These are phyloP conservation scores for Mechanitis messenoides DNA, from an alignment of 2,888 invertebrate genomes.

Conservation along the genomic window DNA sequence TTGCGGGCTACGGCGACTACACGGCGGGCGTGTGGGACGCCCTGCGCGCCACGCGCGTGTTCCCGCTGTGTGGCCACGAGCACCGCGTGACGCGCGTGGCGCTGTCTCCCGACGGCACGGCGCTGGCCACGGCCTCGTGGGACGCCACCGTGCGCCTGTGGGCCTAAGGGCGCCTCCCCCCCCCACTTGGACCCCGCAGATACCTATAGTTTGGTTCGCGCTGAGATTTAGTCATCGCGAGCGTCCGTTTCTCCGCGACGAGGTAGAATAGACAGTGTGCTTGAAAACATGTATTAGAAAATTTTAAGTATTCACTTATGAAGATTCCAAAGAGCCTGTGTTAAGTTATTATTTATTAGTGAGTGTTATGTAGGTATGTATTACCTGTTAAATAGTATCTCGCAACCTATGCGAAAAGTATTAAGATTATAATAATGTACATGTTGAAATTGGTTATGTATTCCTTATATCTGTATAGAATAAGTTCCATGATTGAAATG, in stretches of 20 bases:
- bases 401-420: not conserved
- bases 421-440: slow-evolving; percentile 70
- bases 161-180: slow-evolving; percentile 18
- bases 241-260: not conserved
- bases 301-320: slow-evolving; percentile 4
- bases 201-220: no score
- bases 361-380: slow-evolving; percentile 10
- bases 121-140: slow-evolving; percentile 98
- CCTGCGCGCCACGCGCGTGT: slow-evolving; percentile 92
- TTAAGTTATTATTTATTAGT: slow-evolving; percentile 12
- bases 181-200: not conserved
- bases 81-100: slow-evolving; percentile 94
- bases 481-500: no score
- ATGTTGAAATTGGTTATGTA: slow-evolving; percentile 79
- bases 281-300: slow-evolving; percentile 7
- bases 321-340: slow-evolving; percentile 8
- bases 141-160: slow-evolving; percentile 68
- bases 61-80: slow-evolving; percentile 96
- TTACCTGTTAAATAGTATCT: slow-evolving; percentile 8
- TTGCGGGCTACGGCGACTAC: slow-evolving; percentile 99
- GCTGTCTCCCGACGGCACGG: slow-evolving; percentile 98
- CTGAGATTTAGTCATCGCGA: no score
- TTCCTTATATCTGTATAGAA: no score
- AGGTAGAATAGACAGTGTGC: not conserved
- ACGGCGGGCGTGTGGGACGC: slow-evolving; percentile 99